These are phyloP conservation scores for Diploptera punctata DNA, from an alignment of 2,888 invertebrate genomes.

Conservation along the genomic window DNA sequence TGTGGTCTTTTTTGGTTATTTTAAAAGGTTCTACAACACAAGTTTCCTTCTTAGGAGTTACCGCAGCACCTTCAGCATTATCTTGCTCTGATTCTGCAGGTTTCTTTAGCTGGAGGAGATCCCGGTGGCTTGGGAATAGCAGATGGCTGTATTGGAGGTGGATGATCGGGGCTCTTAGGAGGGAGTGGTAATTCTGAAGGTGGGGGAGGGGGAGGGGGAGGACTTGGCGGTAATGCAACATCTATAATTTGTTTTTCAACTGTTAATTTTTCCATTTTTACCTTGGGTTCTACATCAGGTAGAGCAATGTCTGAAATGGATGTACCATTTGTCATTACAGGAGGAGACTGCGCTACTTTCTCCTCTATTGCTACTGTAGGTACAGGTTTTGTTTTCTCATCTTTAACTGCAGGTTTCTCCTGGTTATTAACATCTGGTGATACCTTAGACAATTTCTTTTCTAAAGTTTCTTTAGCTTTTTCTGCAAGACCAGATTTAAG, in stretches of 20 bases:
- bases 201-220: conserved; percentile 4
- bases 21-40: background rate
- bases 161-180: conserved; percentile 27
- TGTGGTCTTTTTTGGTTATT: conserved; percentile 17
- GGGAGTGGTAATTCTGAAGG: conserved; percentile 4
- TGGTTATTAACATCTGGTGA: conserved; percentile 31
- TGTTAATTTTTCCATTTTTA: background rate
- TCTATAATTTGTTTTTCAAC: conserved; percentile 2
- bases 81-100: background rate
- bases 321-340: conserved; percentile 7
- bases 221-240: conserved; percentile 2
- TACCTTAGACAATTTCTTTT: conserved; percentile 58
- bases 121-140: conserved; percentile 40
- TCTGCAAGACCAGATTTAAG: conserved; percentile 69
- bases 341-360: background rate
- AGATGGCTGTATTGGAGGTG: conserved; percentile 25
- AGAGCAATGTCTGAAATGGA: conserved; percentile 38
- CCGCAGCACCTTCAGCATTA: background rate
- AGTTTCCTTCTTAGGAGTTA: conserved; percentile 2
- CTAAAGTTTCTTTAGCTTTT: conserved; percentile 73
- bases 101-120: conserved; percentile 34
- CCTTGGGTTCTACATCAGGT: conserved; percentile 36
- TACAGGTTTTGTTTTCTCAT: background rate
- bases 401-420: conserved; percentile 19
- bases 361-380: conserved; percentile 22